Evolutionary conservation across 1,140 invertebrate species (phyloP).

Genomic region (Caenorhabditis inopinata): DNA sequence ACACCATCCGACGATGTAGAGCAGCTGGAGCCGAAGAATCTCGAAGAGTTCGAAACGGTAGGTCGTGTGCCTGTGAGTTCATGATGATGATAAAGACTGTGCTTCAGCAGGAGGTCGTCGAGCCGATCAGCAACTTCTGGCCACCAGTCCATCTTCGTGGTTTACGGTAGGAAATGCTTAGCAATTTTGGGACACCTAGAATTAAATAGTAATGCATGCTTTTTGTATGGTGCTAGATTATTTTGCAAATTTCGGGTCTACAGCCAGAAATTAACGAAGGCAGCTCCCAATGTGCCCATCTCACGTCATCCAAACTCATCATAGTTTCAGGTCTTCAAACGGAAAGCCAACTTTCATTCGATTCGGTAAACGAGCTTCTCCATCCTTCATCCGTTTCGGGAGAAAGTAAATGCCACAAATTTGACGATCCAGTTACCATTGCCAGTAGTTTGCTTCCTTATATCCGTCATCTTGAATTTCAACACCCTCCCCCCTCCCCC

Average conservation of each 20-base stretch:
- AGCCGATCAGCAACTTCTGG: constrained; percentile 10
- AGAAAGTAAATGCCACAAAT: not conserved
- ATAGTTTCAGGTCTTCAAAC: constrained; percentile 54
- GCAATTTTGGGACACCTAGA: too few species aligned
- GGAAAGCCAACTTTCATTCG: constrained; percentile 60
- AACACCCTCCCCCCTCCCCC: not conserved
- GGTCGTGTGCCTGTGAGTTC: too few species aligned
- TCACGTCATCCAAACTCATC: not conserved
- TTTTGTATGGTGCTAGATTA: too few species aligned
- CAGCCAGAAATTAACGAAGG: too few species aligned
- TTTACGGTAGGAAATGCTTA: not conserved
- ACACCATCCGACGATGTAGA: not conserved
- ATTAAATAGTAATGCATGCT: too few species aligned
- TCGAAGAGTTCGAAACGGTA: not conserved
- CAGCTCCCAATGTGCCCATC: too few species aligned
- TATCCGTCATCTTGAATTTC: not conserved
- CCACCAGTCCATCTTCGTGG: constrained; percentile 8
- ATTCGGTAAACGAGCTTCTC: constrained; percentile 37
- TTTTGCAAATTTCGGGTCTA: too few species aligned
- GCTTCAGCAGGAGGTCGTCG: not conserved
- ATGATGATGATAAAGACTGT: too few species aligned
- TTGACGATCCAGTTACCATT: not conserved
- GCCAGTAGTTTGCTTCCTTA: constrained; percentile 8
- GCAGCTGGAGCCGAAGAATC: not conserved
- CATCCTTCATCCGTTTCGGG: constrained; percentile 42